Evolutionary conservation across 2,888 invertebrate genomes (phyloP).

Genomic region (Adineta ricciae): DNA sequence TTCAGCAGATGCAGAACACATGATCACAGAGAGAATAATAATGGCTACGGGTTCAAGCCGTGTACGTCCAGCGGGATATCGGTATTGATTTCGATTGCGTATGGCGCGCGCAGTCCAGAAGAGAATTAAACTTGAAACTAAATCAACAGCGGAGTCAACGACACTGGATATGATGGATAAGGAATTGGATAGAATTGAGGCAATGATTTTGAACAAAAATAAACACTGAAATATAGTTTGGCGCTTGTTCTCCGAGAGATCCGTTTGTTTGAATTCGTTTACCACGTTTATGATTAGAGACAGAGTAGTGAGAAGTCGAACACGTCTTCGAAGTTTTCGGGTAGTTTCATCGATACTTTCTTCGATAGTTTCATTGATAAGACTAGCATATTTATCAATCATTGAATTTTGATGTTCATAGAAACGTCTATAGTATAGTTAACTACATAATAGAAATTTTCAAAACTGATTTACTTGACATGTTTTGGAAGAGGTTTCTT

Average conservation of each 20-base stretch:
- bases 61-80: conserved; percentile 50
- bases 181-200: conserved; percentile 51
- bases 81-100: conserved; percentile 47
- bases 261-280: background rate
- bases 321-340: background rate
- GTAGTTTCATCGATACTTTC: background rate
- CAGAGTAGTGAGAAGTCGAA: background rate
- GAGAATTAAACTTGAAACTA: conserved; percentile 49
- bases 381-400: background rate
- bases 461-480: background rate
- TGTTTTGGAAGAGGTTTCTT: background rate
- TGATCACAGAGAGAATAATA: conserved; percentile 50
- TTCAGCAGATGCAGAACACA: conserved; percentile 52
- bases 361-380: background rate
- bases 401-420: background rate
- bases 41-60: conserved; percentile 51
- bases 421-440: background rate
- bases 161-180: conserved; percentile 52
- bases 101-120: conserved; percentile 49
- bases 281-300: background rate
- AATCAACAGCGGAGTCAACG: conserved; percentile 52
- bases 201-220: conserved; percentile 48
- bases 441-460: no score
- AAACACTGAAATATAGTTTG: conserved; percentile 40
- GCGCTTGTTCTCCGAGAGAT: background rate